phyloP scores from a whole-genome alignment of 30 jellyfish, hydroid and myxozoan genomes.

The Morbakka virulenta region DNA sequence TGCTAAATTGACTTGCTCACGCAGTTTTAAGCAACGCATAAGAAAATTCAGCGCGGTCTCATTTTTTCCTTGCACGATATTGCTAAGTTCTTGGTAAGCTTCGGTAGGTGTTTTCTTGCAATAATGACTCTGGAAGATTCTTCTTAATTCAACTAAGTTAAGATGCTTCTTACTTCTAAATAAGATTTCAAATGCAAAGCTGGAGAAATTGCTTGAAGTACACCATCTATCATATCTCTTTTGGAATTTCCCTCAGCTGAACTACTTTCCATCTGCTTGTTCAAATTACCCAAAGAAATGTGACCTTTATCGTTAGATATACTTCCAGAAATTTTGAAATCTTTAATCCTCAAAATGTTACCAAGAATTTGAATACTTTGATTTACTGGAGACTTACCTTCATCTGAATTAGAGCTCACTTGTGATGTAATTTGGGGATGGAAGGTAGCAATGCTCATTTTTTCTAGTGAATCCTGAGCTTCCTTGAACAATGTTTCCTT shows the following conservation, averaged over 20 bases:
- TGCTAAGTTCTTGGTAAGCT: conserved; percentile 29
- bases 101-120: conserved; percentile 29
- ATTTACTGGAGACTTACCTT: conserved; percentile 6
- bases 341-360: conserved; percentile 39
- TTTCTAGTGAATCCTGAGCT: conserved; percentile 40
- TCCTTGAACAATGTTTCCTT: conserved; percentile 20
- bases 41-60: conserved; percentile 2
- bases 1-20: conserved; percentile 20
- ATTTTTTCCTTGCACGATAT: conserved; percentile 10
- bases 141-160: not conserved
- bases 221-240: conserved; percentile 33
- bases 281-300: conserved; percentile 16
- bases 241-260: conserved; percentile 23
- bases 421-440: conserved; percentile 17
- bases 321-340: conserved; percentile 13
- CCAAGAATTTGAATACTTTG: conserved; percentile 39
- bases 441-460: conserved; percentile 8
- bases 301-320: conserved; percentile 42
- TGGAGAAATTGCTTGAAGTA: conserved; percentile 34
- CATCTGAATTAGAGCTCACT: not conserved
- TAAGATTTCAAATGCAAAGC: conserved; percentile 36
- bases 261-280: conserved; percentile 49
- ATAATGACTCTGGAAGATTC: conserved; percentile 13
- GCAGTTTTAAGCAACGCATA: conserved; percentile 19
- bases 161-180: conserved; percentile 22